These are phyloP conservation scores for Alethe castanea DNA, from an alignment of 2,113 vertebrate genomes.

Conservation along the genomic window DNA sequence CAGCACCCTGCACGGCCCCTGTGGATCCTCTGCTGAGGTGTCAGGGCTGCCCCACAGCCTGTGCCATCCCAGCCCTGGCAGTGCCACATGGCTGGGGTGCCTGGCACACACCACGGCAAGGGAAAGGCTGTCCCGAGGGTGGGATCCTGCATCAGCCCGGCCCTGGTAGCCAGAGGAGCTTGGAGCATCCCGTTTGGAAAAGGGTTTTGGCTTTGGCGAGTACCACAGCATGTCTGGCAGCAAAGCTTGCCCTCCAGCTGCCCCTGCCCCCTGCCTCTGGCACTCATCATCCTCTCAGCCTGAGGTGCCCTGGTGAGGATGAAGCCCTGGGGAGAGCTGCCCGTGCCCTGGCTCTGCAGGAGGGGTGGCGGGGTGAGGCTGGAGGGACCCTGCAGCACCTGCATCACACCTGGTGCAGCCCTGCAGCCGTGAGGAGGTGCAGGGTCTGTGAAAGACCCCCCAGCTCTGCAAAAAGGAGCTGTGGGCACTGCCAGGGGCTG, in stretches of 20 bases:
- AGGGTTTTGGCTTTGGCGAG: fast-evolving
- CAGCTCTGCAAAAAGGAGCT: not conserved
- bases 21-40: not conserved
- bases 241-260: not conserved
- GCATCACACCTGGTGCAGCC: fast-evolving
- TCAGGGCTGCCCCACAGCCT: not conserved
- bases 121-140: fast-evolving
- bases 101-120: fast-evolving
- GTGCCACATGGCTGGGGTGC: fast-evolving
- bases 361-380: fast-evolving
- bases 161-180: fast-evolving
- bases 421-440: fast-evolving
- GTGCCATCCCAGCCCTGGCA: not conserved
- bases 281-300: not conserved
- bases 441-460: not conserved
- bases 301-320: not conserved
- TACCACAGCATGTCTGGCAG: not conserved
- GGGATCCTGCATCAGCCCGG: not conserved
- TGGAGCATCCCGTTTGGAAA: not conserved
- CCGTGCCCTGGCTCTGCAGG: fast-evolving
- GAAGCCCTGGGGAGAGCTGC: not conserved
- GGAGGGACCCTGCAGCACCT: not conserved
- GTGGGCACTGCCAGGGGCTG: not conserved
- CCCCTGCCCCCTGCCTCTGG: not conserved
- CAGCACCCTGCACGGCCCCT: not conserved